phyloP scores from a whole-genome alignment of 2,888 invertebrate genomes.

The Archips crataeganus region DNA sequence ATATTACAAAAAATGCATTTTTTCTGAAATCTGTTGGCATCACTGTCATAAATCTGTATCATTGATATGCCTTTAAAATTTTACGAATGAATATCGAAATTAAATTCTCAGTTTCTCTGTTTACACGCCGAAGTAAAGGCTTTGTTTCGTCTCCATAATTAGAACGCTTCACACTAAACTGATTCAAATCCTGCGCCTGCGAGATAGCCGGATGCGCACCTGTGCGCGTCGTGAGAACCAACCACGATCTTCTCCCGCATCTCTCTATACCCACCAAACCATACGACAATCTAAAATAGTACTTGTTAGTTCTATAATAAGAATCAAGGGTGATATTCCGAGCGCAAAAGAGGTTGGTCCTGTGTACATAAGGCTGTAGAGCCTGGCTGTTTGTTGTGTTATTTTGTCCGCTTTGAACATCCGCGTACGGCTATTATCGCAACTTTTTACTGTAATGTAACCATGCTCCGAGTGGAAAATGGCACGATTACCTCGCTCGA shows the following conservation, averaged over 20 bases:
- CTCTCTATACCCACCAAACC: constrained; percentile 19
- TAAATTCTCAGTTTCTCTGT: not conserved
- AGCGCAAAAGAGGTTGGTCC: constrained; percentile 31
- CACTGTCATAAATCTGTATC: not conserved
- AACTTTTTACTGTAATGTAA: constrained; percentile 69
- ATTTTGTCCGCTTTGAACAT: constrained; percentile 81
- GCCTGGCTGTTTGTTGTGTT: constrained; percentile 75
- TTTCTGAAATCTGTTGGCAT: too few relatives aligned
- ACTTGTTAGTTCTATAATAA: constrained; percentile 43
- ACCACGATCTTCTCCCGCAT: constrained; percentile 61
- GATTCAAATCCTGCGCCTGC: constrained; percentile 66
- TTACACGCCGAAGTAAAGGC: constrained; percentile 24
- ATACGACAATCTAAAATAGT: constrained; percentile 37
- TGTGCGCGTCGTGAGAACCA: constrained; percentile 79
- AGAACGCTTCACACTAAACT: constrained; percentile 67
- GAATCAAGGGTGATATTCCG: constrained; percentile 31
- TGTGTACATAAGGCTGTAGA: constrained; percentile 64
- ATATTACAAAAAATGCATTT: too few relatives aligned
- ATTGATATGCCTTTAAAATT: not conserved
- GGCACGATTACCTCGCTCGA: not conserved
- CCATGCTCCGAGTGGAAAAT: constrained; percentile 51
- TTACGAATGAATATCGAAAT: not conserved
- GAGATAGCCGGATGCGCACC: constrained; percentile 84
- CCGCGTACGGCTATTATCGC: constrained; percentile 76
- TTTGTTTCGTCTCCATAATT: constrained; percentile 67